These are phyloP conservation scores for Menidia menidia DNA, from an alignment of 2,797 vertebrate genomes.

Conservation along the genomic window DNA sequence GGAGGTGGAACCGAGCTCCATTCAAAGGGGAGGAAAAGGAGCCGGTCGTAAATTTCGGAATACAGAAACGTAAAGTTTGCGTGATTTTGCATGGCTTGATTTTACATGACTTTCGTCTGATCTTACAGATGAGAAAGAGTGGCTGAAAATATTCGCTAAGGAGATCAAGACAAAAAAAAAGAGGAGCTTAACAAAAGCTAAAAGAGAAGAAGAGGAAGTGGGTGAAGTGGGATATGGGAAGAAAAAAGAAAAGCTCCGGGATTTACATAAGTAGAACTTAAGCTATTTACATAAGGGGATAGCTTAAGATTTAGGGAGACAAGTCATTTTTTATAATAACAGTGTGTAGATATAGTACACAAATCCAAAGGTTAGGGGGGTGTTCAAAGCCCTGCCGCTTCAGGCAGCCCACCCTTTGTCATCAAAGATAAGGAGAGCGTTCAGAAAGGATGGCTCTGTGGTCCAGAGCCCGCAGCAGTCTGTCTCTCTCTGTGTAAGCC, in stretches of 20 bases:
- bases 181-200: slow-evolving; percentile 21
- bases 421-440: slow-evolving; percentile 55
- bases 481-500: slow-evolving; percentile 22
- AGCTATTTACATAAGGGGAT: neutral
- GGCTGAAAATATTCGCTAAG: slow-evolving; percentile 4
- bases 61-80: neutral
- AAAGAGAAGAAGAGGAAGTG: slow-evolving; percentile 30
- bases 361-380: slow-evolving; percentile 22
- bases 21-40: slow-evolving; percentile 37
- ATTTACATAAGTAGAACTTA: slow-evolving; percentile 36
- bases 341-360: neutral
- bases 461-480: slow-evolving; percentile 39
- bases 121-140: neutral
- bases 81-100: neutral
- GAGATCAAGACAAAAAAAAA: slow-evolving; percentile 32
- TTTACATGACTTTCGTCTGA: slow-evolving; percentile 14
- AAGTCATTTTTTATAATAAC: slow-evolving; percentile 27
- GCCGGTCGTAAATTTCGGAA: slow-evolving; percentile 7
- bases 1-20: slow-evolving; percentile 8
- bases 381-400: slow-evolving; percentile 37
- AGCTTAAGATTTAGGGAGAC: slow-evolving; percentile 37
- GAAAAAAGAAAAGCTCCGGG: slow-evolving; percentile 26
- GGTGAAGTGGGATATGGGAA: slow-evolving; percentile 18
- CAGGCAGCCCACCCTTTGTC: slow-evolving; percentile 66
- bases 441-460: slow-evolving; percentile 6